Evolutionary conservation across 2,113 vertebrate species (phyloP).

Genomic region (Atherinomorus stipes): DNA sequence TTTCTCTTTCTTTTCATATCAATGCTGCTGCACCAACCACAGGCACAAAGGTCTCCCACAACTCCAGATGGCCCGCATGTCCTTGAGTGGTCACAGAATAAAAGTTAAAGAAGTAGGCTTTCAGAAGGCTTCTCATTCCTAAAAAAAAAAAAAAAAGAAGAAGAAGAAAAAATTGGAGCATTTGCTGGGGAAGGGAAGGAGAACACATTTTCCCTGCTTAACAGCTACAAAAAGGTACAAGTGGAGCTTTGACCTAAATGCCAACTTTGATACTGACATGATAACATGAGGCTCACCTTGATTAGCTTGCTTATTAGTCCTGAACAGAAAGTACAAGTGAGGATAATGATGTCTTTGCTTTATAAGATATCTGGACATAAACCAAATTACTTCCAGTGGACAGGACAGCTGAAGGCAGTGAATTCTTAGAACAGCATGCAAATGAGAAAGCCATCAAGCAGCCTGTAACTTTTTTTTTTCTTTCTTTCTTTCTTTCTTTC

Average conservation of each 20-base stretch:
- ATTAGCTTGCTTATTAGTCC: background rate
- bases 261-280: background rate
- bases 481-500: no score
- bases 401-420: no score
- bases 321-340: background rate
- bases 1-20: conserved; percentile 34
- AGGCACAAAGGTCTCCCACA: conserved; percentile 43
- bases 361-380: no score
- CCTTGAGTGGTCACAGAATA: conserved; percentile 47
- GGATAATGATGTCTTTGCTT: background rate
- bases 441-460: no score
- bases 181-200: conserved; percentile 6
- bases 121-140: conserved; percentile 16
- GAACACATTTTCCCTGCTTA: background rate
- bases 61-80: conserved; percentile 60
- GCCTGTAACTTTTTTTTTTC: no score
- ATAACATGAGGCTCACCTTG: background rate
- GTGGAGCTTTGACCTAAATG: background rate
- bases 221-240: background rate
- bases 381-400: no score
- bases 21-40: conserved; percentile 25
- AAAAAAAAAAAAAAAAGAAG: background rate
- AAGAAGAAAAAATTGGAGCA: background rate
- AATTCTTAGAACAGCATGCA: no score
- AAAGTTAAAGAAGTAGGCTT: conserved; percentile 39